phyloP scores from a whole-genome alignment of 2,888 invertebrate species.

The Syritta pipiens region DNA sequence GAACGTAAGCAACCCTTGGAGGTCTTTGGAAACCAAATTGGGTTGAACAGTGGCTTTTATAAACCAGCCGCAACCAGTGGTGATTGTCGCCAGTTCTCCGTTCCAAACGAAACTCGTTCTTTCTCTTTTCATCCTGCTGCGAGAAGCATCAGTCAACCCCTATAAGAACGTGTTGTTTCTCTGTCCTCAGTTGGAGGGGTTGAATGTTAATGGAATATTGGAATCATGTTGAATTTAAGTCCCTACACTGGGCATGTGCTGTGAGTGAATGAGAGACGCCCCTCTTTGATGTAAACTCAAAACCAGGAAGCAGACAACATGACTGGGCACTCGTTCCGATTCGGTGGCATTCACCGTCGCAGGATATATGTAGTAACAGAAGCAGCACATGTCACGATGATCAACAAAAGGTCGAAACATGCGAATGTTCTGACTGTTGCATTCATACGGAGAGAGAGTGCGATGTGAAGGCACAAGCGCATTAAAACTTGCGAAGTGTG shows the following conservation, averaged over 20 bases:
- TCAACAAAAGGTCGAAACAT: conserved; percentile 70
- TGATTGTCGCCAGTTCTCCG: conserved; percentile 50
- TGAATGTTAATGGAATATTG: conserved; percentile 54
- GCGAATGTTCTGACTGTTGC: conserved; percentile 66
- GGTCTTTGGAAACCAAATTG: conserved; percentile 79
- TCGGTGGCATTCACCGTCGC: conserved; percentile 45
- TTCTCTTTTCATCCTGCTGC: conserved; percentile 68
- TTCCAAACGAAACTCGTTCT: conserved; percentile 47
- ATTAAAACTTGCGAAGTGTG: conserved; percentile 16
- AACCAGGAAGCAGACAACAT: conserved; percentile 55
- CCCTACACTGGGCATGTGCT: conserved; percentile 69
- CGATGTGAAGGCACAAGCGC: conserved; percentile 55
- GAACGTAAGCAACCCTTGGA: conserved; percentile 80
- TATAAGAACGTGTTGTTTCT: conserved; percentile 59
- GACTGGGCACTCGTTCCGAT: conserved; percentile 42
- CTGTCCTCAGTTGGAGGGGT: conserved; percentile 38
- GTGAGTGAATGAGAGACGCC: conserved; percentile 54
- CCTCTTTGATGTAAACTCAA: conserved; percentile 15
- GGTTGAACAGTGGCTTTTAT: conserved; percentile 77
- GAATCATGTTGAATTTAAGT: conserved; percentile 53
- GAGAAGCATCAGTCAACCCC: conserved; percentile 57
- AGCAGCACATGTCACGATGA: conserved; percentile 70
- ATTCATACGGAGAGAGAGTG: conserved; percentile 43
- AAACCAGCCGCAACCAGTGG: conserved; percentile 72
- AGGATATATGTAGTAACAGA: conserved; percentile 46